phyloP scores from a whole-genome alignment of 2,797 vertebrate genomes.

The Megalops cyprinoides region DNA sequence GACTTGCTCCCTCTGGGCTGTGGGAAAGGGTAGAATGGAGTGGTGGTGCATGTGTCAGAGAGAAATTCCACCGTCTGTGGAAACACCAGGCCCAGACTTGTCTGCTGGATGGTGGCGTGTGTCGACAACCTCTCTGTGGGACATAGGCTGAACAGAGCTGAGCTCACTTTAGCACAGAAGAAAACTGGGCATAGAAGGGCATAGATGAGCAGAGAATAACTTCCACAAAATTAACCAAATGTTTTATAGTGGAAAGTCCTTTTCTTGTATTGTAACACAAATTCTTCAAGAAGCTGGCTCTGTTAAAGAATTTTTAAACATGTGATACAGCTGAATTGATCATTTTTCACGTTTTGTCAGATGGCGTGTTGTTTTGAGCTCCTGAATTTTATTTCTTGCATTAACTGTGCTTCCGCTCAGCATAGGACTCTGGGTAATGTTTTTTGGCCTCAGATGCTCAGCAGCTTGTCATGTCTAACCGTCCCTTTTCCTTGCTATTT shows the following conservation, averaged over 20 bases:
- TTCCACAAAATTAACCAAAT: neutral
- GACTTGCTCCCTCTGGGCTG: neutral
- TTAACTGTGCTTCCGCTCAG: conserved; percentile 24
- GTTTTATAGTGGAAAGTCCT: neutral
- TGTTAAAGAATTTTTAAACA: neutral
- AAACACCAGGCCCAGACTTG: conserved; percentile 70
- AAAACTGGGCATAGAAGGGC: neutral
- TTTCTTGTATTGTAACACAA: neutral
- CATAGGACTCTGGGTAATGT: conserved; percentile 30
- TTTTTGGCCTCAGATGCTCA: conserved; percentile 21
- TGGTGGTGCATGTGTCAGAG: neutral
- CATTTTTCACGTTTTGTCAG: conserved; percentile 25
- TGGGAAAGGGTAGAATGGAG: neutral
- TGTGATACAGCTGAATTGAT: conserved; percentile 29
- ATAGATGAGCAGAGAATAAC: too few species aligned
- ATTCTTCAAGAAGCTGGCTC: neutral
- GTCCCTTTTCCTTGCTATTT: conserved; percentile 35
- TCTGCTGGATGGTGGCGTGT: conserved; percentile 60
- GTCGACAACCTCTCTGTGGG: conserved; percentile 71
- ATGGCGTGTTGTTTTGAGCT: neutral
- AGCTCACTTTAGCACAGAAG: conserved; percentile 48
- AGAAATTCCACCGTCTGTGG: conserved; percentile 56
- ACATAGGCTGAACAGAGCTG: conserved; percentile 64
- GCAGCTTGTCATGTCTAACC: neutral
- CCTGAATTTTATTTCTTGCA: neutral